phyloP scores from a whole-genome alignment of 2,888 invertebrate species.

The Exocentrus adspersus region DNA sequence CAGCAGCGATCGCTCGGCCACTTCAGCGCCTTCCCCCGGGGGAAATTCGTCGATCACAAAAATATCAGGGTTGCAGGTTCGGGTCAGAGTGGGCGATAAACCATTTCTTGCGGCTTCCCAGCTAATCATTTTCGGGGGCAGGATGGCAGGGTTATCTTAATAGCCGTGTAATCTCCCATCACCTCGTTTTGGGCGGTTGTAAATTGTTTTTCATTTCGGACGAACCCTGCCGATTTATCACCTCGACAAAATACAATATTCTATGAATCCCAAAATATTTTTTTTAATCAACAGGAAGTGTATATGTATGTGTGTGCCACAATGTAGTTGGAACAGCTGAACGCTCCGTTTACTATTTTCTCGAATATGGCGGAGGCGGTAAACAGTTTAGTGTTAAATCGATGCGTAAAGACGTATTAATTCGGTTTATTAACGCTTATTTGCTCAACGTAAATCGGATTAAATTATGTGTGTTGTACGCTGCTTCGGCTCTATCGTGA shows the following conservation, averaged over 20 bases:
- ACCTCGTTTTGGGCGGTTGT: background rate
- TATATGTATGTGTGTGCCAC: background rate
- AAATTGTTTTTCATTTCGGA: background rate
- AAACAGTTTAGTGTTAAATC: conserved; percentile 3
- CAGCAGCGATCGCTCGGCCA: conserved; percentile 20
- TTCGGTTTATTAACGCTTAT: conserved; percentile 3
- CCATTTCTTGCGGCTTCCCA: background rate
- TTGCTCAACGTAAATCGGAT: conserved; percentile 1
- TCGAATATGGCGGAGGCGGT: background rate
- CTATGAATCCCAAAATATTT: too few relatives aligned
- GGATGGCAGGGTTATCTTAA: conserved; percentile 1
- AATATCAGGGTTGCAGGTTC: conserved; percentile 9
- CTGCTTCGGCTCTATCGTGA: background rate
- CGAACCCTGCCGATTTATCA: too few relatives aligned
- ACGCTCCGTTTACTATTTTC: background rate
- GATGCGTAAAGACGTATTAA: background rate
- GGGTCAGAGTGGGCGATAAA: background rate
- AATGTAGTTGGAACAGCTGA: background rate
- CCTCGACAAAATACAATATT: too few relatives aligned
- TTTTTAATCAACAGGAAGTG: too few relatives aligned
- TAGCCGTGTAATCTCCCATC: background rate
- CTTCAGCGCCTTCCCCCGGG: conserved; percentile 9
- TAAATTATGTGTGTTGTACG: background rate
- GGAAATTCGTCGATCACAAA: conserved; percentile 33
- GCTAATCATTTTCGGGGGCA: background rate